Conservation (phyloP, 2,797 vertebrate genomes). For the Cossypha dichroa region DNA sequence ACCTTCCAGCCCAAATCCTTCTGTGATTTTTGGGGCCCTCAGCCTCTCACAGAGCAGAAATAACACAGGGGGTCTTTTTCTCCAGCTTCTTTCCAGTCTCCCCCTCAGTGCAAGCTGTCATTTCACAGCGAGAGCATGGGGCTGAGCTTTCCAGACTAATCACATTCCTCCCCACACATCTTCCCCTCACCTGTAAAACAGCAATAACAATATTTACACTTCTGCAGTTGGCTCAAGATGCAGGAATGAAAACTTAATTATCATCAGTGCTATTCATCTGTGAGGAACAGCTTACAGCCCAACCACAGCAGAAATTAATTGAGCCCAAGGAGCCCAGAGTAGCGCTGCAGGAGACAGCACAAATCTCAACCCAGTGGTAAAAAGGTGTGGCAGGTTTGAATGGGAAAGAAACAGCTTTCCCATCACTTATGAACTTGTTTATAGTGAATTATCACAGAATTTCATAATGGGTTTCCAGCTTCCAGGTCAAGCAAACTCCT, state of each 20-base stretch:
- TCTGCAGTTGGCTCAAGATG: not conserved
- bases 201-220: constrained; percentile 3
- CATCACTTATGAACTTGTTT: not conserved
- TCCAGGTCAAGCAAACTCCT: not conserved
- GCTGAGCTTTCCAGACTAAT: not conserved
- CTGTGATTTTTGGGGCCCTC: not conserved
- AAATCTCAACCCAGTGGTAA: not conserved
- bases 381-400: not conserved
- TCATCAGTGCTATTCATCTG: not conserved
- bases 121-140: accelerated
- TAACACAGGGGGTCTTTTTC: not conserved
- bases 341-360: not conserved
- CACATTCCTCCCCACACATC: not conserved
- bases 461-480: not conserved
- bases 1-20: not conserved
- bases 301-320: accelerated
- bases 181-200: not conserved
- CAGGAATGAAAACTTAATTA: not conserved
- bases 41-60: not conserved
- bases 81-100: not conserved
- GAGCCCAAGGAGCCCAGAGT: not conserved
- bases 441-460: not conserved
- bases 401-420: not conserved
- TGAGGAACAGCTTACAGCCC: not conserved
- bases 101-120: not conserved